Percentiles rank a stretch among this genome's conserved stretches.
Conservation (phyloP, 2,888 invertebrate genomes). For the Drosophila niveifrons region DNA sequence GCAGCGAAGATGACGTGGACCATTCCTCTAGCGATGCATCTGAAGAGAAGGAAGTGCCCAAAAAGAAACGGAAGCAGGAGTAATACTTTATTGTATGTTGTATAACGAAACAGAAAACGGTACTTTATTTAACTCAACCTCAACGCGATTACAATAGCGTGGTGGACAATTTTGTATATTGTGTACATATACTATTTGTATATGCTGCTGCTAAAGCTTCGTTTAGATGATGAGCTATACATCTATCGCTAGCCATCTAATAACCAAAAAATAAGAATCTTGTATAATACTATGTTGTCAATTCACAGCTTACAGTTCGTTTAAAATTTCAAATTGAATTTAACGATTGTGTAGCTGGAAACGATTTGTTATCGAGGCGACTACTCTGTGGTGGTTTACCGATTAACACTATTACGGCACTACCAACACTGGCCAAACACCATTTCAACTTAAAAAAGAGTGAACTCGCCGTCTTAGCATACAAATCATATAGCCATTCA, state of each 20-base stretch:
- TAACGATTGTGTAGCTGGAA: constrained; percentile 1
- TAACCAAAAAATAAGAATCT: constrained; percentile 46
- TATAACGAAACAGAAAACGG: constrained; percentile 74
- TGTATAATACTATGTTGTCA: constrained; percentile 11
- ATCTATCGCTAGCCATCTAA: constrained; percentile 55
- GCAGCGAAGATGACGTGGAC: constrained; percentile 43
- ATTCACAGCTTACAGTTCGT: not conserved
- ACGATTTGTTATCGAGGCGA: constrained; percentile 5
- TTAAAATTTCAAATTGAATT: constrained; percentile 6
- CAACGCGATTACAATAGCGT: constrained; percentile 67
- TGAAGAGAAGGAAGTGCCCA: constrained; percentile 60
- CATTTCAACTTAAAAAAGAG: constrained; percentile 7
- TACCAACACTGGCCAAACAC: constrained; percentile 16
- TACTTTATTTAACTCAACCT: constrained; percentile 74
- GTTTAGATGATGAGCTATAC: constrained; percentile 55
- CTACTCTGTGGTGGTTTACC: constrained; percentile 22
- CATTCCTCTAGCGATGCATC: constrained; percentile 38
- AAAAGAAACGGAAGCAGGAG: constrained; percentile 64
- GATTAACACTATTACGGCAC: constrained; percentile 17
- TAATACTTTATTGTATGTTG: constrained; percentile 39
- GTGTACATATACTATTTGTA: constrained; percentile 43
- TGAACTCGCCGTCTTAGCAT: not conserved
- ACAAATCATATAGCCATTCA: constrained; percentile 19
- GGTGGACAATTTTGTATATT: constrained; percentile 47
- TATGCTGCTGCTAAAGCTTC: constrained; percentile 54